Evolutionary conservation across 2,797 vertebrate genomes (phyloP).

Genomic region (Macrochelys suwanniensis): DNA sequence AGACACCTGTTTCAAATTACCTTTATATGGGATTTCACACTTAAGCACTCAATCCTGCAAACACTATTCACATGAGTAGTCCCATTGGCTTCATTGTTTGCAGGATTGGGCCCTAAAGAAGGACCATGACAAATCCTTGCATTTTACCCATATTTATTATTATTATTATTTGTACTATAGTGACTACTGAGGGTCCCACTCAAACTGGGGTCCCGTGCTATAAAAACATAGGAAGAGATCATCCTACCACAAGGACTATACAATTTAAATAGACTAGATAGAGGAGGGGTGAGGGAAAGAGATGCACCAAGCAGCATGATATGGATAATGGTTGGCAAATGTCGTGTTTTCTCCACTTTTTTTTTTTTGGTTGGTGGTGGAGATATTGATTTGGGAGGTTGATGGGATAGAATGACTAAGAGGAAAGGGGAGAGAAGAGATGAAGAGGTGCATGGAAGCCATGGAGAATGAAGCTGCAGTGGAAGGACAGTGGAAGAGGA

Average conservation of each 20-base stretch:
- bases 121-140: neutral
- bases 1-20: neutral
- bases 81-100: neutral
- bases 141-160: neutral
- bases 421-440: accelerated
- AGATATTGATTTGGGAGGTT: neutral
- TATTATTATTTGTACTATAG: neutral
- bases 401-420: accelerated
- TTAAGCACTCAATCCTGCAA: neutral
- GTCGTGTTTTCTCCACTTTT: neutral
- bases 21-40: neutral
- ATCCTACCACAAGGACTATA: constrained; percentile 27
- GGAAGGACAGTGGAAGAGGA: neutral
- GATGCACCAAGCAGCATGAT: neutral
- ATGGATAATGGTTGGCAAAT: neutral
- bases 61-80: neutral
- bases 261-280: constrained; percentile 50
- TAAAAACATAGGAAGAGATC: constrained; percentile 62
- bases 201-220: neutral
- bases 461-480: neutral
- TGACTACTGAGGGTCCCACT: neutral
- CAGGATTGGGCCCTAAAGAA: neutral
- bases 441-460: neutral
- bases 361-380: neutral
- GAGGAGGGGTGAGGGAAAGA: constrained; percentile 12